Conservation (phyloP, 1,140 invertebrate genomes). For the Steinernema khuongi region DNA sequence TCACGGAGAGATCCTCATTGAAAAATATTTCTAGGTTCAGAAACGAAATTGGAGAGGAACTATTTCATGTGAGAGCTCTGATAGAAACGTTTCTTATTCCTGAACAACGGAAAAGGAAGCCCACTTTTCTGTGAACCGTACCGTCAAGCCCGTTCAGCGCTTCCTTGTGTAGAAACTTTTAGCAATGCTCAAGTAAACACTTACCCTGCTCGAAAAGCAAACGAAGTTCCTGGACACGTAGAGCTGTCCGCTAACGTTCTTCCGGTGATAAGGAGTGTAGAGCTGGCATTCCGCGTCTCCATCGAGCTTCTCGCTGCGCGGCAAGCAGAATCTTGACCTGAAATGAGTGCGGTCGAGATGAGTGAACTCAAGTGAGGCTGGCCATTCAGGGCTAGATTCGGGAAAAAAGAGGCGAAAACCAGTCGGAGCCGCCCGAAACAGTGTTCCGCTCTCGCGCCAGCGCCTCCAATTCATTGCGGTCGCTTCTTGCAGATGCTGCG, state of each 20-base stretch:
- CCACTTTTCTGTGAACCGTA: background rate
- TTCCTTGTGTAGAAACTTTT: background rate
- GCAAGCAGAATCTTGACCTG: conserved; percentile 77
- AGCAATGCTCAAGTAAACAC: conserved; percentile 16
- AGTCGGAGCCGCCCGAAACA: background rate
- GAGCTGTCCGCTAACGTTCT: conserved; percentile 78
- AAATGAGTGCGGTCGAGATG: conserved; percentile 66
- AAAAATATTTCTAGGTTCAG: too few species aligned
- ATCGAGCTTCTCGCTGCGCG: conserved; percentile 80
- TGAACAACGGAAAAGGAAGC: too few species aligned
- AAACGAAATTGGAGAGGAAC: too few species aligned
- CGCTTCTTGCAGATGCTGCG: background rate
- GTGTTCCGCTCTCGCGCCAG: background rate
- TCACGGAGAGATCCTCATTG: too few species aligned
- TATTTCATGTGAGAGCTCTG: too few species aligned
- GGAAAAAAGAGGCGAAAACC: background rate
- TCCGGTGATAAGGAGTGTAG: conserved; percentile 91
- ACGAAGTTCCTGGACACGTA: conserved; percentile 89
- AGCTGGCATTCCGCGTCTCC: conserved; percentile 80
- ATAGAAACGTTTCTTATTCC: too few species aligned
- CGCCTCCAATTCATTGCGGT: background rate
- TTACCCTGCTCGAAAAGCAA: conserved; percentile 88
- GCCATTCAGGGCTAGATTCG: background rate
- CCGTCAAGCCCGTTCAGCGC: background rate
- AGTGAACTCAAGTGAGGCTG: background rate